A percentile compares a stretch with the other conserved stretches of the same genome.
These are phyloP conservation scores for Channa maculata DNA, from an alignment of 2,113 vertebrate species.

Conservation along the genomic window DNA sequence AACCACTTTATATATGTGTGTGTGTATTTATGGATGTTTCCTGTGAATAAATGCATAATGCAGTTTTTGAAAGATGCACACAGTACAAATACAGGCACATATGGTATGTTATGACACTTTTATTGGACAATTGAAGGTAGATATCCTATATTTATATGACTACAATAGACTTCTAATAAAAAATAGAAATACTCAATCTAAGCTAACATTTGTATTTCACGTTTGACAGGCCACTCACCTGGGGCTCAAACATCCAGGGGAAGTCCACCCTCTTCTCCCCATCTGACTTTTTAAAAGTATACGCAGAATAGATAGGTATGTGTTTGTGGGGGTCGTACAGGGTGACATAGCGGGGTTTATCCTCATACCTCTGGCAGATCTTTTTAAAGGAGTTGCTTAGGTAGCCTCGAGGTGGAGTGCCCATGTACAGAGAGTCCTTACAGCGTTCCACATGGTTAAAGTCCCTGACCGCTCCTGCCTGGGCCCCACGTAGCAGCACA, in stretches of 20 bases:
- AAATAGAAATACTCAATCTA: not conserved
- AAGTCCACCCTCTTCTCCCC: conserved; percentile 79
- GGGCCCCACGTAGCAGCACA: conserved; percentile 26
- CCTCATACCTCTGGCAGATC: conserved; percentile 78
- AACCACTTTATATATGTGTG: not conserved
- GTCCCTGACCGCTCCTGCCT: conserved; percentile 71
- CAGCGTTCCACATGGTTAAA: conserved; percentile 76
- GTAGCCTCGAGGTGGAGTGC: conserved; percentile 78
- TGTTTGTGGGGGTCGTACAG: conserved; percentile 74
- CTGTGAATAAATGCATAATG: not conserved
- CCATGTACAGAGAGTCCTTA: conserved; percentile 79
- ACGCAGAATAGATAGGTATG: conserved; percentile 79
- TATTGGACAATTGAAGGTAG: no score
- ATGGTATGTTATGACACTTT: no score
- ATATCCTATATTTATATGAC: not conserved
- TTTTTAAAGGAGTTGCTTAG: conserved; percentile 65
- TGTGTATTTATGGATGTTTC: not conserved
- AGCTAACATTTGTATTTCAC: not conserved
- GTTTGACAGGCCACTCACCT: conserved; percentile 56
- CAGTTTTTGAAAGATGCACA: not conserved
- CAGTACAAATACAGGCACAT: no score
- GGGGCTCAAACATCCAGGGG: conserved; percentile 84
- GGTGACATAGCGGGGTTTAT: conserved; percentile 74
- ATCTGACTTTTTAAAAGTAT: conserved; percentile 80
- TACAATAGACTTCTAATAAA: not conserved